Percentiles rank a stretch among this genome's conserved stretches.
These are phyloP conservation scores for Phasia obesa DNA, from an alignment of 2,888 invertebrate species.

Conservation along the genomic window DNA sequence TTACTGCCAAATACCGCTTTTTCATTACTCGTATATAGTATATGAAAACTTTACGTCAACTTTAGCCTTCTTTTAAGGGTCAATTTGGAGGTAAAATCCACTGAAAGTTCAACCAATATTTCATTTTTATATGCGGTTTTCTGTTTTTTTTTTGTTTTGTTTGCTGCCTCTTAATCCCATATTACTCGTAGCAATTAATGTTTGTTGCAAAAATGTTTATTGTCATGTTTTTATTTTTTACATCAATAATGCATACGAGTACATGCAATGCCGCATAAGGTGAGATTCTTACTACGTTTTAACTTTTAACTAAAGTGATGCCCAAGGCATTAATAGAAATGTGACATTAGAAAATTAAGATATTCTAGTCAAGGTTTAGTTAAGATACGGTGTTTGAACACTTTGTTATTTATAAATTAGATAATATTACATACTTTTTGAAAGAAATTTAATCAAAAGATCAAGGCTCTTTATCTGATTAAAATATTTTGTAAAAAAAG, in stretches of 20 bases:
- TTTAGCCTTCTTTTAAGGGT: conserved; percentile 63
- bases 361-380: no score
- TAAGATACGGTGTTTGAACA: no score
- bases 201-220: conserved; percentile 26
- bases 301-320: no score
- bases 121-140: conserved; percentile 41
- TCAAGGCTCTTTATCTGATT: no score
- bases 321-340: no score
- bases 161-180: not conserved
- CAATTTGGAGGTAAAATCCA: conserved; percentile 44
- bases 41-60: conserved; percentile 65
- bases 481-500: no score
- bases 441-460: no score
- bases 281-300: not conserved
- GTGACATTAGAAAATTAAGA: no score
- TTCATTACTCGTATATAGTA: not conserved
- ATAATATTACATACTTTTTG: no score
- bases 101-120: conserved; percentile 40
- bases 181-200: conserved; percentile 22
- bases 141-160: no score
- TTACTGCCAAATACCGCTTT: conserved; percentile 56
- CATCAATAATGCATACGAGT: not conserved
- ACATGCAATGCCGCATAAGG: not conserved
- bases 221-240: not conserved
- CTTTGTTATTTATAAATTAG: no score